Conservation (phyloP, 2,797 vertebrate species). For the Cossypha dichroa region DNA sequence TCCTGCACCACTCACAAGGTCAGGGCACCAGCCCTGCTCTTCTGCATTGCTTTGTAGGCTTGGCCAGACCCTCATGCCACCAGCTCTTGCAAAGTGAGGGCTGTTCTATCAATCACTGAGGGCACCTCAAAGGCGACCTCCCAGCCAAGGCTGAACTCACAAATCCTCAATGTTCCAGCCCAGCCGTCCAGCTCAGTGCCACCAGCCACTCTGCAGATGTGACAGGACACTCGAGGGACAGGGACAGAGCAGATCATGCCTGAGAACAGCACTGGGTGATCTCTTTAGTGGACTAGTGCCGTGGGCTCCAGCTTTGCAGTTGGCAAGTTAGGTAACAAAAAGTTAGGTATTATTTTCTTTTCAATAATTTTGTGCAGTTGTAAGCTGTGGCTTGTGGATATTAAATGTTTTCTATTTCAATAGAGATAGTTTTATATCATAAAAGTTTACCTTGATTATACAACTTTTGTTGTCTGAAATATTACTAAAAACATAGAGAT, state of each 20-base stretch:
- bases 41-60: background rate
- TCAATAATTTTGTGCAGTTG: background rate
- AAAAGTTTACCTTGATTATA: background rate
- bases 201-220: background rate
- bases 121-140: background rate
- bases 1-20: background rate
- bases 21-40: background rate
- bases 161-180: background rate
- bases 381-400: background rate
- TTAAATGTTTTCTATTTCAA: background rate
- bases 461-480: background rate
- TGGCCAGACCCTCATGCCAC: background rate
- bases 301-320: background rate
- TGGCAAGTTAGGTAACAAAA: background rate
- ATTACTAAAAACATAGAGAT: background rate
- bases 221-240: background rate
- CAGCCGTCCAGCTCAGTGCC: background rate
- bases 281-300: background rate
- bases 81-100: background rate
- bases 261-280: background rate
- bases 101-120: background rate
- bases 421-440: background rate
- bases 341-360: background rate
- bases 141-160: constrained; percentile 25
- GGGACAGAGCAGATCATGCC: background rate